Evolutionary conservation across 2,888 invertebrate species (phyloP), one percentile per base, ranked within the genome.

Genomic region (Drosophila affinis): DNA sequence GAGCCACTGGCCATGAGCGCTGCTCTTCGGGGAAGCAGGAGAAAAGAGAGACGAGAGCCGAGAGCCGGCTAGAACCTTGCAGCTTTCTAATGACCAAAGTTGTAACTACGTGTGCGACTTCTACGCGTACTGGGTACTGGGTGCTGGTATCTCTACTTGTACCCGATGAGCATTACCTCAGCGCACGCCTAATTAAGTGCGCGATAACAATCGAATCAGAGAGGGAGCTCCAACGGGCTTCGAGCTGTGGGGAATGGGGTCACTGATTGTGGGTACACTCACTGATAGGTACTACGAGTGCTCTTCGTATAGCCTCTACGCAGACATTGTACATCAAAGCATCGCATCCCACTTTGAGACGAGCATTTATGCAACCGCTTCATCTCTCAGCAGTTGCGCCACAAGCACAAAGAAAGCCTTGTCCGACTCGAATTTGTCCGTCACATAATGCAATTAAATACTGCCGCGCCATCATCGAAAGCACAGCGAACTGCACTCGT

Each of bases 101-200:
- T 75, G 82, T 68, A 75, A 70, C 59, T 53, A 21, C 63, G 62
- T 46, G 39, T 39, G 6, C 39, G 34, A 10, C 5, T 6, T 27
- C 4, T 34, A 10, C 10, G 34, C 10, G 10, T 34, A 14, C 34
- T 34, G 6, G 34, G 44, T 52, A 6, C 52, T 27, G 39, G 34
- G 44, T 52, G 6, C 53, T 27, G 39, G 71, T 48, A 57, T 39
- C 39, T 39, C 53, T 48, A 52, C 32, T 46, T 32, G 52, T 51
- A 52, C 24, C 46, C 45, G 52, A 68, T 70, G 73, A 79, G 78
- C 75, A 81, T 72, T 72, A 70, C 46, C 69, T 18, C 68, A 76
- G 81, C 76, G 81, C 85, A 83, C 78, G 87, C 71, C 85, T 85
- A 87, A 84, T 84, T 84, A 87, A 81, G 81, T 81, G 73, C 76